phyloP scores from a whole-genome alignment of 2,888 invertebrate genomes.

The Erpobdella octoculata region DNA sequence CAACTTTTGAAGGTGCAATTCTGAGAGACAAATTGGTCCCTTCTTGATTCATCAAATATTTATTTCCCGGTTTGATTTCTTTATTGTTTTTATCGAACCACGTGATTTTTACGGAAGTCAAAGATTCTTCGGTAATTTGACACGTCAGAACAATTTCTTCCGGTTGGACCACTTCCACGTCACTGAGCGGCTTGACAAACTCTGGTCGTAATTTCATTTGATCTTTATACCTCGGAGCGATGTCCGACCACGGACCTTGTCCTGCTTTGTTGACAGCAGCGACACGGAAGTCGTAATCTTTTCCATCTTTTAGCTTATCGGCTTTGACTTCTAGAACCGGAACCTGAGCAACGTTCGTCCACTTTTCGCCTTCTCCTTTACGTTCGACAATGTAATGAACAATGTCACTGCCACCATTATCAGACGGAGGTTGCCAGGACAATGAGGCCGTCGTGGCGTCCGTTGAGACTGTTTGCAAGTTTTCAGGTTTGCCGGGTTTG shows the following conservation, averaged over 20 bases:
- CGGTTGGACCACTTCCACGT: conserved; percentile 34
- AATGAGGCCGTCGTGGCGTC: conserved; percentile 42
- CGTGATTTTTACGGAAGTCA: conserved; percentile 35
- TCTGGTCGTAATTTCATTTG: conserved; percentile 46
- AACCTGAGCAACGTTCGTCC: conserved; percentile 1
- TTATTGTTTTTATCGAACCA: conserved; percentile 58
- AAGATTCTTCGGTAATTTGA: conserved; percentile 34
- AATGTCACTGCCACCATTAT: conserved; percentile 73
- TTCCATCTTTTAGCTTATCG: conserved; percentile 51
- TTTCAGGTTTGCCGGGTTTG: conserved; percentile 48
- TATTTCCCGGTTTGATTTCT: conserved; percentile 54
- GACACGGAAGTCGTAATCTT: conserved; percentile 50
- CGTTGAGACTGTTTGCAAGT: conserved; percentile 43
- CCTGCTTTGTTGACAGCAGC: conserved; percentile 51
- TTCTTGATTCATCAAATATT: conserved; percentile 60
- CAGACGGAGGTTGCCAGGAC: conserved; percentile 67
- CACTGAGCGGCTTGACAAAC: conserved; percentile 36
- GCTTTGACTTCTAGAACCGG: not conserved
- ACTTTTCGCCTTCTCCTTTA: conserved; percentile 29
- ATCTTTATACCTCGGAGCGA: conserved; percentile 36
- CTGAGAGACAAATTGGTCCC: conserved; percentile 55
- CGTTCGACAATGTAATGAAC: conserved; percentile 40
- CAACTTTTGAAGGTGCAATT: conserved; percentile 56
- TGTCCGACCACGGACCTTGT: conserved; percentile 45
- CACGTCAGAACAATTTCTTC: conserved; percentile 35